A percentile compares a stretch with the other conserved stretches of the same genome.
phyloP scores from a whole-genome alignment of 2,888 invertebrate species.

The Leistus spinibarbis region DNA sequence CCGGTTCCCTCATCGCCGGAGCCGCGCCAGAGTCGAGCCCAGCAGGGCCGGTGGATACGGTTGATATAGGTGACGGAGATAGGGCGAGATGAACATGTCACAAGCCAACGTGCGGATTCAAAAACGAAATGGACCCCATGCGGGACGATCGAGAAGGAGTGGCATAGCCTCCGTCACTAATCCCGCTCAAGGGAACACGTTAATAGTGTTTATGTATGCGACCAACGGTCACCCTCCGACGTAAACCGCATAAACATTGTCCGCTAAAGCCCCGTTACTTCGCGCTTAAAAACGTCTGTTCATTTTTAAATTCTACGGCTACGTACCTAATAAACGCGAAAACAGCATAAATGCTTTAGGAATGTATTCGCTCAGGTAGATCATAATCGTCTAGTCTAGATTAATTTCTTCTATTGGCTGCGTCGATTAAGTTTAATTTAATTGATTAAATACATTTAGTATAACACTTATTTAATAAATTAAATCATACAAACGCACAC shows the following conservation, averaged over 20 bases:
- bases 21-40: background rate
- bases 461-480: no score
- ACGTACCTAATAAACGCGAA: background rate
- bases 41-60: background rate
- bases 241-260: background rate
- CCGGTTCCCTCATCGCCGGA: slow-evolving; percentile 15
- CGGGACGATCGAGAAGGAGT: background rate
- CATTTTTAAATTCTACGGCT: background rate
- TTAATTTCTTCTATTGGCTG: no score
- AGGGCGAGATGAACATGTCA: background rate
- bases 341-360: background rate
- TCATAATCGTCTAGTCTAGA: no score
- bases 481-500: no score
- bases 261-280: background rate
- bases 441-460: no score
- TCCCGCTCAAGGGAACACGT: background rate
- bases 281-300: background rate
- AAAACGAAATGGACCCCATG: background rate
- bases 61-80: background rate
- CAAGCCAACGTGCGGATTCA: background rate
- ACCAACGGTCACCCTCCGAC: background rate
- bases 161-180: slow-evolving; percentile 2
- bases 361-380: background rate
- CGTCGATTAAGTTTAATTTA: no score
- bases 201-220: background rate